A percentile compares a stretch with the other conserved stretches of the same genome.
These are phyloP conservation scores for Centroberyx gerrardi DNA, from an alignment of 2,797 vertebrate genomes.

Conservation along the genomic window DNA sequence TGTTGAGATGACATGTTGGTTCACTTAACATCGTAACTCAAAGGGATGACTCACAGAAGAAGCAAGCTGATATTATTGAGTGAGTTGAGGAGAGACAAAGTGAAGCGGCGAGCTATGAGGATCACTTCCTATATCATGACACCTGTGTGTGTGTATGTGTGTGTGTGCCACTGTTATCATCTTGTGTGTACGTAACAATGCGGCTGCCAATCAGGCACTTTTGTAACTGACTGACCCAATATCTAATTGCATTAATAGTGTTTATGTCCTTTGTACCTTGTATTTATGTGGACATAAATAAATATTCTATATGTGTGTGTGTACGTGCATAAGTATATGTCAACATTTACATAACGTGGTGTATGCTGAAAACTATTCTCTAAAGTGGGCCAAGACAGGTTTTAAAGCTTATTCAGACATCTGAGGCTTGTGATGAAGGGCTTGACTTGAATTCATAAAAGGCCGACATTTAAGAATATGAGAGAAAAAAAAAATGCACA, in stretches of 20 bases:
- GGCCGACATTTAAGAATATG: conserved; percentile 13
- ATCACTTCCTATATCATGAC: neutral
- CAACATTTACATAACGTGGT: neutral
- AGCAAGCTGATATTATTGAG: conserved; percentile 4
- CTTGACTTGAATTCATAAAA: neutral
- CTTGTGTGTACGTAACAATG: too few species aligned
- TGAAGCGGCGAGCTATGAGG: neutral
- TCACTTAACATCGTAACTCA: conserved; percentile 33
- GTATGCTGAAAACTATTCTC: conserved; percentile 3
- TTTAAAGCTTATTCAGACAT: conserved; percentile 8
- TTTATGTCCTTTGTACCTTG: too few species aligned
- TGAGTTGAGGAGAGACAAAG: conserved; percentile 24
- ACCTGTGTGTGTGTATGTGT: neutral
- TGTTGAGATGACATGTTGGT: conserved; percentile 43
- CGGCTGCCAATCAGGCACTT: too few species aligned
- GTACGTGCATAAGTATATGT: neutral
- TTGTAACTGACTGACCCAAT: too few species aligned
- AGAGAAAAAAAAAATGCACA: neutral
- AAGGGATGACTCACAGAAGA: conserved; percentile 52
- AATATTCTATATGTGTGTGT: neutral
- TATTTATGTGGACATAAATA: too few species aligned
- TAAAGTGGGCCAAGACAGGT: conserved; percentile 14
- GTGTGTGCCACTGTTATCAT: too few species aligned
- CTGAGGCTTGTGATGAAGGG: too few species aligned
- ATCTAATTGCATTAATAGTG: too few species aligned